Evolutionary conservation across 2,797 vertebrate species (phyloP), one percentile per base, ranked within the genome.

Genomic region (Cossypha dichroa): DNA sequence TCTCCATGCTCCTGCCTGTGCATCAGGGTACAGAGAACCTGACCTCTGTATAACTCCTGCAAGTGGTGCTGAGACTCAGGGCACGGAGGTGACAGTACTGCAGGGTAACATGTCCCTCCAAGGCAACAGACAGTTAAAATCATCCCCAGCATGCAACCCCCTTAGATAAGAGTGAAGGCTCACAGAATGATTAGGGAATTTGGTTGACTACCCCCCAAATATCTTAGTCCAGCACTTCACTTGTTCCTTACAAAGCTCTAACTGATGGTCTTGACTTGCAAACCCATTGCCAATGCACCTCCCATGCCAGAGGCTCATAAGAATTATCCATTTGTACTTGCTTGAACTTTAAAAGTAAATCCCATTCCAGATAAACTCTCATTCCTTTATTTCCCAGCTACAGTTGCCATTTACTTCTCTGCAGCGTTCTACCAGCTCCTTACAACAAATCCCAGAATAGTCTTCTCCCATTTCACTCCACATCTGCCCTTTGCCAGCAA

Each of bases 61-160:
- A 59, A 38, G 25, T 6, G n/a, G 17, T 19, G 33, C 22, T 25
- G 40, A 21, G 72, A 75, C 45, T 60, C 29, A 23, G 36, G 63
- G n/a, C 67, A 83, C 48, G 43, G 46, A 33, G 54, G 26, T 23
- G 60, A 48, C 17, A 46, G 29, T 18, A 48, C 45, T 28, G 29
- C 43, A 70, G 49, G 29, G 8, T 34, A 64, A 74, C 20, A 1
- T 0, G 2, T 7, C 38, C 17, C 41, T 49, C 33, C 40, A 45
- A 74, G 36, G 80, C 3, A 14, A 31, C 9, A 62, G 41, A 2
- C 58, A 58, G 41, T 33, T 62, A 81, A 64, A 34, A 34, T 34
- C 34, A 34, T 34, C 34, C 34, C 34, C 34, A 34, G 34, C 34
- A 31, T 4, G 2, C 18, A 62, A 1, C 1, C 7, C 7, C 3